These are phyloP conservation scores for Brotogeris chrysoptera DNA, from an alignment of 2,797 vertebrate species.

Conservation along the genomic window DNA sequence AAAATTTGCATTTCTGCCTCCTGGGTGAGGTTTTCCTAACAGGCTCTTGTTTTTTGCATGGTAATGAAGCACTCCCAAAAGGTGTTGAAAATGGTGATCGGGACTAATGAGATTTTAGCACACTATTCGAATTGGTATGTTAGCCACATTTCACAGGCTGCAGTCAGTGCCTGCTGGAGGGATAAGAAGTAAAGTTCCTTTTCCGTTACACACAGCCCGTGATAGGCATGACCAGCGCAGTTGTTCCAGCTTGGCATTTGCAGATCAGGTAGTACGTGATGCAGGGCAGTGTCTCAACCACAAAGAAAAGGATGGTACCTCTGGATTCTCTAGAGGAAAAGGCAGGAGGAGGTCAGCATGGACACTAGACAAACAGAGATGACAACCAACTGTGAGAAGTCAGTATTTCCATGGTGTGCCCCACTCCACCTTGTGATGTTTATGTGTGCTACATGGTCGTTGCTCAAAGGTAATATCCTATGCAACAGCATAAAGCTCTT, in stretches of 20 bases:
- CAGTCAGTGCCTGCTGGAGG: neutral
- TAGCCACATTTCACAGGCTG: neutral
- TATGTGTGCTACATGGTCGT: rapidly evolving
- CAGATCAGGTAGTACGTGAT: neutral
- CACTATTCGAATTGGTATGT: neutral
- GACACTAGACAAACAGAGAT: rapidly evolving
- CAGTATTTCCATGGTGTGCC: rapidly evolving
- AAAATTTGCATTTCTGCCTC: neutral
- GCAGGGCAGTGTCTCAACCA: neutral
- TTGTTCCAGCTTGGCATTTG: neutral
- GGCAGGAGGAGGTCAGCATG: neutral
- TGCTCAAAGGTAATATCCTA: neutral
- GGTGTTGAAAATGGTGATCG: neutral
- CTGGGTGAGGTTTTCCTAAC: neutral
- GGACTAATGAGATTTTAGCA: slow-evolving; percentile 6
- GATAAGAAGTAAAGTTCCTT: neutral
- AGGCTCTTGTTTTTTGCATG: neutral
- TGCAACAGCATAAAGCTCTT: neutral
- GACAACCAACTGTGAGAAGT: neutral
- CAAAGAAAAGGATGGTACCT: neutral
- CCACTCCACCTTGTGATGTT: neutral
- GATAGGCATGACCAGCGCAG: rapidly evolving
- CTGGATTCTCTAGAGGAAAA: neutral
- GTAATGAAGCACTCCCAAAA: neutral
- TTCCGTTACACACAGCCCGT: neutral